Percentiles rank a stretch among this genome's conserved stretches.
phyloP scores from a whole-genome alignment of 2,888 invertebrate species.

The Digitonthophagus gazella region DNA sequence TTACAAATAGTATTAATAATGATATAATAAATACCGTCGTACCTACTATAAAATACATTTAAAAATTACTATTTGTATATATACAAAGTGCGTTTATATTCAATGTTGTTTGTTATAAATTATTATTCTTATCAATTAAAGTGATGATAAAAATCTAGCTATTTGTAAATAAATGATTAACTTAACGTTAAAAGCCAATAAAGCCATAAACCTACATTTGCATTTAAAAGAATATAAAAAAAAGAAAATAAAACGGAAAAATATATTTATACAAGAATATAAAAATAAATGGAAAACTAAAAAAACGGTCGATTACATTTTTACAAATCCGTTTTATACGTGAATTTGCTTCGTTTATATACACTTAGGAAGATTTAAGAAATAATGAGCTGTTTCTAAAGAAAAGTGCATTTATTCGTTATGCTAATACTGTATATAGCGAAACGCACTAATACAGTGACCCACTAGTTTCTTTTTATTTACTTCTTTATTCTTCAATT shows the following conservation, averaged over 20 bases:
- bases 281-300: conserved; percentile 4
- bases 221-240: background rate
- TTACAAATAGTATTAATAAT: conserved; percentile 12
- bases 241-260: background rate
- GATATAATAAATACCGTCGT: conserved; percentile 19
- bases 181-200: background rate
- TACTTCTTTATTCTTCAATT: conserved; percentile 1
- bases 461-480: background rate
- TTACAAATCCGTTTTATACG: background rate
- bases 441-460: conserved; percentile 9
- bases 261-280: conserved; percentile 1
- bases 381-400: background rate
- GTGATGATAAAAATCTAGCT: background rate
- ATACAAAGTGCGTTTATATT: conserved; percentile 18
- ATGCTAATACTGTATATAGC: background rate
- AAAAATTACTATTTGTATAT: conserved; percentile 16
- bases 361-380: background rate
- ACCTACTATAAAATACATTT: conserved; percentile 22
- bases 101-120: conserved; percentile 13
- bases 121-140: background rate
- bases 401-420: background rate
- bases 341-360: too few relatives aligned
- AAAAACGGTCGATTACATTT: background rate
- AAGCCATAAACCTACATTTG: background rate
- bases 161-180: background rate